Base-by-base conservation (phyloP, 2,888 invertebrate genomes). In the Psococerastis gibbosa region DNA sequence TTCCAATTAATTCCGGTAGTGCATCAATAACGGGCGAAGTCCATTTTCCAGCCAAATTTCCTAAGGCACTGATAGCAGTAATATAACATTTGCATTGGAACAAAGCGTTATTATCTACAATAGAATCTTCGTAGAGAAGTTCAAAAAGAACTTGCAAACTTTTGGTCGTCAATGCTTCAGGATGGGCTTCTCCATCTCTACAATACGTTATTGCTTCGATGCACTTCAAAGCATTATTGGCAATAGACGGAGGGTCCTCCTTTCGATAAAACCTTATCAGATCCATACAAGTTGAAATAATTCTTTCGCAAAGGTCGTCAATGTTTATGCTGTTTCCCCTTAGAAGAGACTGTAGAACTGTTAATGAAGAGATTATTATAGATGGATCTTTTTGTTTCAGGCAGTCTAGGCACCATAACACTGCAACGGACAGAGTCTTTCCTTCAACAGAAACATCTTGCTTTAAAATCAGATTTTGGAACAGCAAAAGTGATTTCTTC, bases 361-460 rank as follows among this genome's bases (percentile, higher is more conserved):
- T 47, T 17, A 47, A 17, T 8, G 47, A n/a, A 3, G 50, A 48
- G 16, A 47, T 43, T 41, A 47, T 45, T 2, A 45, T 46, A 31
- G 43, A 43, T 11, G 11, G 6, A 6, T 6, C 27, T 27, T 27
- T 27, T n/a, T 27, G 35, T 6, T 46, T 46, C n/a, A 50, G 42
- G 2, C 47, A 45, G 20, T 48, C 41, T 1, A 43, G 32, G 16
- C 47, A 46, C 50, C 50, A 50, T 13, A 23, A 35, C 4, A 49
- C 32, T 3, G 47, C 46, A 9, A 46, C 5, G 5, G 45, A 27
- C 18, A 50, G 22, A 8, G 50, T 46, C 22, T 46, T 46, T 3
- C 49, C 49, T 33, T 48, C 48, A 9, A 48, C 41, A 32, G 45
- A 43, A 8, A 48, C 45, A 34, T 46, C 33, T 32, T 49, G 47